Conservation (phyloP, 2,113 vertebrate genomes). For the Ia io region DNA sequence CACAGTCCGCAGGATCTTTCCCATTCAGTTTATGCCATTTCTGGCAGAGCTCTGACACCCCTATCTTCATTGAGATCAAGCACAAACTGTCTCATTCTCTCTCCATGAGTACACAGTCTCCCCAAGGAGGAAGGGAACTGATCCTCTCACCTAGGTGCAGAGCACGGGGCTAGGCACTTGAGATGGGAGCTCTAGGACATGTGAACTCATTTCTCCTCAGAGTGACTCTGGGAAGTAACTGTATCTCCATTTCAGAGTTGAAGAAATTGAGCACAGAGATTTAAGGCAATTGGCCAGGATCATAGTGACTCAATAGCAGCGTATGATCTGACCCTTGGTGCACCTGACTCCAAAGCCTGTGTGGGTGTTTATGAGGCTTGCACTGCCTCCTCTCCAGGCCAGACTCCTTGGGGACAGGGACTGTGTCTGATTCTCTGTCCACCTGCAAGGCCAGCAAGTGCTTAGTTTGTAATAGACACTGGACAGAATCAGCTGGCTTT, state of each 20-base stretch:
- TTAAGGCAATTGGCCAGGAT: background rate
- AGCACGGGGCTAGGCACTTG: background rate
- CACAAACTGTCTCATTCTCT: background rate
- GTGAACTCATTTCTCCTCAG: background rate
- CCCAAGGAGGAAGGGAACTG: background rate
- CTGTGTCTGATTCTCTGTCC: background rate
- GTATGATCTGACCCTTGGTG: background rate
- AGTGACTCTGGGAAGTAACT: background rate
- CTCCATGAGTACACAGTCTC: background rate
- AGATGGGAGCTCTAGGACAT: background rate
- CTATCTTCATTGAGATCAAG: background rate
- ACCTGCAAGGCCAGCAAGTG: background rate
- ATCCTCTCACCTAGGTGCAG: background rate
- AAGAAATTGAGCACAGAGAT: background rate
- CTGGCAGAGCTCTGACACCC: background rate
- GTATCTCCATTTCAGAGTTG: background rate
- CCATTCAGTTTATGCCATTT: background rate
- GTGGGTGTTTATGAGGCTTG: background rate
- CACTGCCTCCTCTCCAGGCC: background rate
- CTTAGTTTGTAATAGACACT: background rate
- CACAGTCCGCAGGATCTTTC: background rate
- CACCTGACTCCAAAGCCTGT: background rate
- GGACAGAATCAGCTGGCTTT: too few relatives aligned
- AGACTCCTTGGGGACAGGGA: background rate
- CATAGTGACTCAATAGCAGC: background rate